phyloP scores from a whole-genome alignment of 2,888 invertebrate species.

The Caenorhabditis afra region DNA sequence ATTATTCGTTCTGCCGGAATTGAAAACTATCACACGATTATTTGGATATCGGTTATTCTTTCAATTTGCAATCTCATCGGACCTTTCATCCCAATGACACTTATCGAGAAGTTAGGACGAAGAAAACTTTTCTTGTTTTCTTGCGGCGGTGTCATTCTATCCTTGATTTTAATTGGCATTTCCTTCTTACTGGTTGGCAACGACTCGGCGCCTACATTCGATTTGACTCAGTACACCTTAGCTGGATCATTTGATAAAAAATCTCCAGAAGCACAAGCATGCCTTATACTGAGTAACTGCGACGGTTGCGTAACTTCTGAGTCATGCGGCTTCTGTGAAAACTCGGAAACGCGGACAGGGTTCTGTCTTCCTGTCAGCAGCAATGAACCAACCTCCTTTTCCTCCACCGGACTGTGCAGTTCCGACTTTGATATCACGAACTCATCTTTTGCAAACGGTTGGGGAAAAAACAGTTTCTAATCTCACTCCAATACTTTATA shows the following conservation, averaged over 20 bases:
- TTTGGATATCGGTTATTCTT: conserved; percentile 70
- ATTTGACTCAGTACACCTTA: conserved; percentile 8
- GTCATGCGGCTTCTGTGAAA: conserved; percentile 81
- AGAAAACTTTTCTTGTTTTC: conserved; percentile 72
- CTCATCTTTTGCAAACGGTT: conserved; percentile 33
- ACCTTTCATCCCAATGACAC: conserved; percentile 77
- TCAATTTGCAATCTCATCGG: conserved; percentile 70
- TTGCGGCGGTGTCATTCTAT: conserved; percentile 73
- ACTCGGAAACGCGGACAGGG: conserved; percentile 37
- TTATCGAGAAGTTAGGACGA: conserved; percentile 75
- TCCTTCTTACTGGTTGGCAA: conserved; percentile 68
- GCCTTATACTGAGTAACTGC: conserved; percentile 79
- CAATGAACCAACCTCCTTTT: conserved; percentile 31
- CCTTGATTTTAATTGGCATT: conserved; percentile 74
- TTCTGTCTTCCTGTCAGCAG: conserved; percentile 53
- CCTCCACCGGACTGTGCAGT: conserved; percentile 39
- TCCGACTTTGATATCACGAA: conserved; percentile 17
- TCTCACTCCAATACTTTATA: not conserved
- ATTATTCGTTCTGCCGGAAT: conserved; percentile 76
- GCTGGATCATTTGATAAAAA: conserved; percentile 30
- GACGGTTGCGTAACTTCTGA: conserved; percentile 81
- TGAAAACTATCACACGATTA: conserved; percentile 73
- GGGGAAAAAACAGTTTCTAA: no score
- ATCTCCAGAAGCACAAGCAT: conserved; percentile 18
- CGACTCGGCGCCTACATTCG: conserved; percentile 53